Evolutionary conservation across 2,888 invertebrate species (phyloP), one percentile per base, ranked within the genome.

Genomic region (Ctenicera cuprea): DNA sequence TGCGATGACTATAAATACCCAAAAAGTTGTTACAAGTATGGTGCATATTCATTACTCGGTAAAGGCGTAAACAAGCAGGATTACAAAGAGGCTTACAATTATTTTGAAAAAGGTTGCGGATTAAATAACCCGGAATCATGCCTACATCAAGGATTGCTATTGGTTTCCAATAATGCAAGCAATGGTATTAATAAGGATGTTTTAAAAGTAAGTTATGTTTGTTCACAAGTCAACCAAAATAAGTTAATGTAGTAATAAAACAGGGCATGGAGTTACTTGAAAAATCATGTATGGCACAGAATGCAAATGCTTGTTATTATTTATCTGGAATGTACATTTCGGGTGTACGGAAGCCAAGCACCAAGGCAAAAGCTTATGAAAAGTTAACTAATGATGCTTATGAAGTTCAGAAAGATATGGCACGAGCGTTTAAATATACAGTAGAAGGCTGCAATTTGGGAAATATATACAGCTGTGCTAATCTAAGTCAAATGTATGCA

Each of bases 21-120:
- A 4, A 94, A 92, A 84, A 98, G 98, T 83, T 99, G 99, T 86
- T 91, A 93, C 78, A 97, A 97, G 87, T 94, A 91, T 85, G 98
- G 94, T 1, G 94, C 93, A 82, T 95, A 93, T 79, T 88, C 89
- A 52, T 85, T 93, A 74, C 80, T 93, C 1, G 95, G 95, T 62
- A 90, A 90, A 85, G 93, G 93, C 45, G 86, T 86, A 2, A 85
- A 86, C 73, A 90, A 91, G 79, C 88, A 90, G 16, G 91, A 94
- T 81, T 85, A 78, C 71, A 78, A 81, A 41, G 63, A 84, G 73
- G 94, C 94, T 0, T 90, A 92, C 78, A 87, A 90, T 57, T 95
- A 95, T 85, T 94, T 94, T 81, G 91, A 92, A 71, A 94, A 93
- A 84, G 95, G 94, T 0, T 97, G 97, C 84, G 91, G 92, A 8